Base-by-base conservation (phyloP, 2,113 vertebrate species). In the Elephantulus edwardii region DNA sequence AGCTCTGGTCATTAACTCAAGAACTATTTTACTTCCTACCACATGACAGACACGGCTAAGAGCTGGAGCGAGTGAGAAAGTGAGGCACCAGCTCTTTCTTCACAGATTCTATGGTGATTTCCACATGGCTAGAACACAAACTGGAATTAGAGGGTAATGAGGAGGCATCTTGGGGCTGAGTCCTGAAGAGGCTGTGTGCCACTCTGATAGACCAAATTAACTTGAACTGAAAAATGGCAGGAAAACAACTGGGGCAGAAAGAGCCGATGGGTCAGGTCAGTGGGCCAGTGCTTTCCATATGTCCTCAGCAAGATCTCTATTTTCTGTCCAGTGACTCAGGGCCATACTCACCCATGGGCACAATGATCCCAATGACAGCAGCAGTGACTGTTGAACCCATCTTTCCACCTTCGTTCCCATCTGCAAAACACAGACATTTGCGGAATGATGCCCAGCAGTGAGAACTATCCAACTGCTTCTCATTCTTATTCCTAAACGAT, bases 351-450 rank as follows among this genome's bases (percentile, higher is more conserved):
- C 99, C 99, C 26, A 99, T 98, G 96, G 99, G 99, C 93, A 99
- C 98, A 79, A 99, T 97, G 91, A 99, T 98, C 74, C 99, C 99
- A 96, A 99, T 97, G 86, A 99, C 98, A 58, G 99, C 99, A 74
- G 99, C 98, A 44, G 99, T 99, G 95, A 99, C 98, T 50, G 99
- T 98, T 92, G 98, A 99, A 93, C 98, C 98, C 76, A 99, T 98
- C 92, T 98, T 98, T 96, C 98, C 97, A 48, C 97, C 98, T 92
- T 98, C 98, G 85, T 98, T 98, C 24, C 98, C 98, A 96, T 98
- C 98, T 99, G 97, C 12, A 97, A 97, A 88, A 93, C 56, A 92
- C 33, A 93, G 83, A 68, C 30, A 44, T 74, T 50, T 58, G 79
- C 28, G 81, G 86, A 86, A 38, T 62, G 22, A 54, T 54, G 52